Evolutionary conservation across 1,140 invertebrate species (phyloP), one percentile per base, ranked within the genome.

Genomic region (Nephotettix cincticeps): DNA sequence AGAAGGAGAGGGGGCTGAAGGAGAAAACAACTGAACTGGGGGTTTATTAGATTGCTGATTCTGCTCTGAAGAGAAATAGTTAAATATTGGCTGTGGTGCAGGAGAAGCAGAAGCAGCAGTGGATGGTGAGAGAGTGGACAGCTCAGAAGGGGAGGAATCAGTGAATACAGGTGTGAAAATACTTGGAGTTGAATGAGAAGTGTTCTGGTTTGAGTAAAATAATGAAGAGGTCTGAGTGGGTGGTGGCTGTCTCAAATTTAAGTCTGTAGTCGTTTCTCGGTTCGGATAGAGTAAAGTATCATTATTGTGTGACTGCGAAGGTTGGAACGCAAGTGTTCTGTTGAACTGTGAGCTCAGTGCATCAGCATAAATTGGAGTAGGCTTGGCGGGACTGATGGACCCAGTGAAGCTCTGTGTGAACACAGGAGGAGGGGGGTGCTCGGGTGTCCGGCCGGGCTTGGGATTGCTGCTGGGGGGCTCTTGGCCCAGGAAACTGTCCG

Each of bases 391-490:
- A 40, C 30, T 13, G 36, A 25, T 1, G 13, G 36, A 17, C 32
- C 32, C 64, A 21, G 64, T 43, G 40, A 43, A 67, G 36, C 40
- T 67, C 64, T 67, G 64, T 1, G 64, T 67, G 40, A 67, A 67
- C 36, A 29, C 64, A 6, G 21, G 19, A 13, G 61, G 61, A 67
- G 9, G 32, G 11, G 9, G 43, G 9, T 27, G 23, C 17, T 67
- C 64, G 2, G 36, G 21, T 27, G 21, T 28, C 1, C 9, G 30
- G 17, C 6, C 1, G 23, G n/a, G 32, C 13, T 4, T 65, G 63
- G 6, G 29, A 65, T 6, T 65, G 36, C 23, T 67, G 36, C 25
- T 25, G 17, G 23, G 32, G n/a, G 32, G 64, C 9, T 67, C 40
- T 43, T 67, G 64, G 43, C 64, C 64, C 13, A 67, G 19, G 27